These are phyloP conservation scores for Lamprologus ornatipinnis DNA, from an alignment of 2,113 vertebrate genomes.

Conservation along the genomic window DNA sequence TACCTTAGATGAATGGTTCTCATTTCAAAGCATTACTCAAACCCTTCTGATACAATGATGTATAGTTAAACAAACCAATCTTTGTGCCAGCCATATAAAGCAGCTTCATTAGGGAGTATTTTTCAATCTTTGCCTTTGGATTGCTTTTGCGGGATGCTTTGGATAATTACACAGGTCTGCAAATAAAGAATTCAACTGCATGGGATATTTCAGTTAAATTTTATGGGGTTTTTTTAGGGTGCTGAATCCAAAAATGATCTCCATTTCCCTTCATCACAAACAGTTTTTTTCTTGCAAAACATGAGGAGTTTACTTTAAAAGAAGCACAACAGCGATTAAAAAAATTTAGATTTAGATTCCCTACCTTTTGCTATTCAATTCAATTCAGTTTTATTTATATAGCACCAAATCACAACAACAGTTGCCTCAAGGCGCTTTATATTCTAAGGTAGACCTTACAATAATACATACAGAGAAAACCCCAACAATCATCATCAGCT, in stretches of 20 bases:
- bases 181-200: background rate
- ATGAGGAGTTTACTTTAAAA: background rate
- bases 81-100: background rate
- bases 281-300: background rate
- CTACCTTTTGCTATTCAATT: background rate
- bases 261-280: background rate
- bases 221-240: fast-evolving
- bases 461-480: background rate
- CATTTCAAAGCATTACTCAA: background rate
- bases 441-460: background rate
- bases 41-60: background rate
- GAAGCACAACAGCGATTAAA: background rate
- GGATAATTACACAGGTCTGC: background rate
- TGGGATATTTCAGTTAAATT: background rate
- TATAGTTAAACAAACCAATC: background rate
- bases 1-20: background rate
- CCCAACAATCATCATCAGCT: background rate
- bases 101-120: background rate
- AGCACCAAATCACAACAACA: background rate
- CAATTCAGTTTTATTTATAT: background rate
- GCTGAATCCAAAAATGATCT: background rate
- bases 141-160: background rate
- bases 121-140: background rate
- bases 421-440: background rate
- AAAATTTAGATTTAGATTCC: background rate